Conservation (phyloP, 2,797 vertebrate genomes). For the Cyclopterus lumpus region DNA sequence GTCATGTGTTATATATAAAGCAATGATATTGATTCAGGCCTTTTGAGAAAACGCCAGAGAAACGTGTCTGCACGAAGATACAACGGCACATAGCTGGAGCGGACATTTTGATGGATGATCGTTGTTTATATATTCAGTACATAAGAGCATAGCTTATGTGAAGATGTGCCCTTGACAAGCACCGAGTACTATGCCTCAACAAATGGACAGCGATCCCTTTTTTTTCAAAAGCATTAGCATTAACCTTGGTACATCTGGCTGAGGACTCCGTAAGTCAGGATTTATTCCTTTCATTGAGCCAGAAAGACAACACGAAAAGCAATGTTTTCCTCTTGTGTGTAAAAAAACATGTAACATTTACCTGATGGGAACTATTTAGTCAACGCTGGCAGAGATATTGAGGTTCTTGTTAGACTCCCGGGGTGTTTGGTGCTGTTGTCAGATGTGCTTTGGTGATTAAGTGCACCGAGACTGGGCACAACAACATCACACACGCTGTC, state of each 20-base stretch:
- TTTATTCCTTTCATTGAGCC: neutral
- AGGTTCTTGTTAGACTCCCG: slow-evolving; percentile 62
- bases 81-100: neutral
- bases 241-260: slow-evolving; percentile 31
- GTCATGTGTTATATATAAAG: slow-evolving; percentile 56
- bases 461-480: slow-evolving; percentile 54
- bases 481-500: slow-evolving; percentile 58
- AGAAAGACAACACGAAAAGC: neutral
- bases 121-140: slow-evolving; percentile 17
- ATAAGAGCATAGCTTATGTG: neutral
- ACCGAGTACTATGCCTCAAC: slow-evolving; percentile 11
- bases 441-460: slow-evolving; percentile 75
- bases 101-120: slow-evolving; percentile 52
- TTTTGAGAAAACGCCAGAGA: slow-evolving; percentile 40
- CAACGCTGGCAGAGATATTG: slow-evolving; percentile 32
- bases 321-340: slow-evolving; percentile 5
- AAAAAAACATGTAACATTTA: neutral
- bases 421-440: slow-evolving; percentile 68
- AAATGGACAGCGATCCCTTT: slow-evolving; percentile 26
- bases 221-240: slow-evolving; percentile 8
- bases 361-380: slow-evolving; percentile 32
- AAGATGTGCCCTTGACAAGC: slow-evolving; percentile 20
- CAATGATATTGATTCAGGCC: slow-evolving; percentile 63
- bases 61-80: slow-evolving; percentile 30
- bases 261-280: slow-evolving; percentile 5